Evolutionary conservation across 2,888 invertebrate species (phyloP), one percentile per base, ranked within the genome.

Genomic region (Heliconius sara): DNA sequence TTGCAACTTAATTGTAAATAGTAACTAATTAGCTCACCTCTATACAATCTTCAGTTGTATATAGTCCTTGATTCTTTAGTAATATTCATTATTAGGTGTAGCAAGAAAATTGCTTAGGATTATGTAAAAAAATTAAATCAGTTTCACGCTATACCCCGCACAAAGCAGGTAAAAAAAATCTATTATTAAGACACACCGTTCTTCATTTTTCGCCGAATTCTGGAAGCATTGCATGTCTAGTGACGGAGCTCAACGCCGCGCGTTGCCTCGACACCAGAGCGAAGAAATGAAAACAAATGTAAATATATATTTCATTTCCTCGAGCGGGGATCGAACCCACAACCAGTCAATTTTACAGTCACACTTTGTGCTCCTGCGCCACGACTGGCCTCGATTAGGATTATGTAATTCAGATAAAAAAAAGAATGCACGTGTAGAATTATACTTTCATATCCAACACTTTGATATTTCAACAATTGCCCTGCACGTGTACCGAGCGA

Each of bases 1-100:
- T 52, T 52, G 86, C 87, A 88, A 88, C 89, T 89, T 88, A 89
- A 91, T 89, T 89, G 87, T 87, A 89, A 91, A 90, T 89, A 89
- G 90, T 89, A 90, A 89, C 86, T 89, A 89, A 91, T 87, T 83
- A 81, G 79, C 83, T 83, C 71, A 52, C 25, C n/a, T 66, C 60
- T 70, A 25, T 75, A 83, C 83, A 82, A 82, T 86, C 83, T 83
- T 85, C 87, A 87, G 88, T 90, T 88, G 88, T 85, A 87, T 89
- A 91, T 91, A 90, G 88, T 83, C 85, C 84, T 87, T 88, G 66
- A 76, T 77, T 63, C 39, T 77, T 43, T 70, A 25, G 25, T 70
- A 70, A 70, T 25, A 70, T 43, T 70, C 13, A 71, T 34, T 57
- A 22, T 5, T 65, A 2, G 1, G 22, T 63, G 39, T 76, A 25